Base-by-base conservation (phyloP, 2,888 invertebrate genomes). In the Zootermopsis nevadensis region DNA sequence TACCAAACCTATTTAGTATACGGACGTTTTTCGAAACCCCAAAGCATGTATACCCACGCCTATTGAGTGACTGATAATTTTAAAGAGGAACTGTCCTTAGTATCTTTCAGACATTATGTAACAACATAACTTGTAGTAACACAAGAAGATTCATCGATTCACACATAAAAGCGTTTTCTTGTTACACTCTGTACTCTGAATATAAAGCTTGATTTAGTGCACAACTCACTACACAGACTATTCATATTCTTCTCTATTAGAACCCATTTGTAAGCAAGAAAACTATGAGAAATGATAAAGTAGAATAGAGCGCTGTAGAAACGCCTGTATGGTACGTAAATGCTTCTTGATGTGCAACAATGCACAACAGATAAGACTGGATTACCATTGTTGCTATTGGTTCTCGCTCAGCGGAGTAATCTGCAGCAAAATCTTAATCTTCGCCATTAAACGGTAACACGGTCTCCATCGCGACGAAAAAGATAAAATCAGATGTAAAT, bases 381-480 rank as follows among this genome's bases (percentile, higher is more conserved):
- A 74, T 74, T 74, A n/a, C 33, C 38, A 24, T n/a, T 74, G 74
- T 10, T 74, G 19, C 38, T 74, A 74, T 74, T 74, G 74, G 42
- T 74, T 74, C 42, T 38, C 74, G 35, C 42, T 74, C 74, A 38
- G 74, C 24, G n/a, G 15, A 24, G 1, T 60, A 60, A 60, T 60
- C 60, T 60, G 60, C 60, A 60, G n/a, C 60, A 60, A 4, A 60
- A 60, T 27, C 60, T n/a, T 38, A 38, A n/a, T 69, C 33, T 69
- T n/a, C 74, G 22, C 74, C 74, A 74, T 74, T 74, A 74, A 74
- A 74, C 69, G 74, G 74, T 60, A 60, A 60, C 60, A 60, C 27
- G 12, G 60, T 2, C 60, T n/a, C n/a, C 27, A 27, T n/a, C n/a
- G n/a, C 38, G 74, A 38, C 3, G 74, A 74, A 74, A 27, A 67